phyloP scores from a whole-genome alignment of 2,888 invertebrate genomes.

The Parasteatoda lunata region DNA sequence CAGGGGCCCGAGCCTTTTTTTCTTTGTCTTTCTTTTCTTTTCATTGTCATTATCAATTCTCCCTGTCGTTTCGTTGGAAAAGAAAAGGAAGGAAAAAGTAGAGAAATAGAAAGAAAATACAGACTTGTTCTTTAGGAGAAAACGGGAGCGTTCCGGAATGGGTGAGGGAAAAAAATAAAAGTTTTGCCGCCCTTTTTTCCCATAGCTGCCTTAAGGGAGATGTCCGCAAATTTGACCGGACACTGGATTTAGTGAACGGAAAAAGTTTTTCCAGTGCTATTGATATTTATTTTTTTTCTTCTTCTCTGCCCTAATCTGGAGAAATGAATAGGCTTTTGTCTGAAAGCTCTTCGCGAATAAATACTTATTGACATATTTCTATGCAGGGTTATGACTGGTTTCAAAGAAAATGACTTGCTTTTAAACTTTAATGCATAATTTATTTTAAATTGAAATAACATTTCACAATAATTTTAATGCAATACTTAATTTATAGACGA shows the following conservation, averaged over 20 bases:
- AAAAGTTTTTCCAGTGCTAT: background rate
- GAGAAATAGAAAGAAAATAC: conserved; percentile 15
- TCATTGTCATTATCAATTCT: conserved; percentile 41
- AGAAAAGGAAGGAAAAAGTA: conserved; percentile 10
- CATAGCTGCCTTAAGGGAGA: background rate
- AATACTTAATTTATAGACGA: no score
- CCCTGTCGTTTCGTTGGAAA: conserved; percentile 20
- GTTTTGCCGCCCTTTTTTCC: background rate
- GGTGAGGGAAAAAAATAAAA: background rate
- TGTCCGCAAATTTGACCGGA: conserved; percentile 11
- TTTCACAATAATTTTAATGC: no score
- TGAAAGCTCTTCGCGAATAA: no score
- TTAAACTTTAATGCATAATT: no score
- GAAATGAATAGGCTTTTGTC: no score
- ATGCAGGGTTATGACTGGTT: no score
- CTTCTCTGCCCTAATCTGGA: no score
- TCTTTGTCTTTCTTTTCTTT: conserved; percentile 24
- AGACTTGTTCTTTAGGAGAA: background rate
- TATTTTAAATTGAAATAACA: no score
- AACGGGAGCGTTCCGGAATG: background rate
- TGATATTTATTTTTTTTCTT: background rate
- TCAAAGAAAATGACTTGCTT: no score
- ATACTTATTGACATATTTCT: no score
- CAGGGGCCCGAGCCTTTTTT: background rate
- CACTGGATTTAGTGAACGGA: background rate